Base-by-base conservation (phyloP, 2,888 invertebrate species). In the Elgonia sp. region DNA sequence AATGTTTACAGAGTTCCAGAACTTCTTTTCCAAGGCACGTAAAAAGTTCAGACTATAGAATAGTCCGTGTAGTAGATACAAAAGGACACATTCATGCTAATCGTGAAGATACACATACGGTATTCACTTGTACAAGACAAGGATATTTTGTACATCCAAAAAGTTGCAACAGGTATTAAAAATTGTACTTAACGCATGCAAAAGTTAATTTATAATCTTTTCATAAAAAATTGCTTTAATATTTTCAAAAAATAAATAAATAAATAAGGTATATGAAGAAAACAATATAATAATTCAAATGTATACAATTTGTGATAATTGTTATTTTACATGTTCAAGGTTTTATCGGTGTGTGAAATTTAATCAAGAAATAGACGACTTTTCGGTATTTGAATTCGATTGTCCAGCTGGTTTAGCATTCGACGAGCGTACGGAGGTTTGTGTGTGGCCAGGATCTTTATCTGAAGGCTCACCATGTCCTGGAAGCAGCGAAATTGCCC, bases 341-440 rank as follows among this genome's bases (percentile, higher is more conserved):
- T 97, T 97, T 95, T 97, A 97, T 93, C 96, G 97, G 83, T 97
- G 97, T 93, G 97, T 97, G 16, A 97, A 97, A 93, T 97, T 97
- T 93, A 96, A 97, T 92, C 97, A 97, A 92, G 96, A 96, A 70
- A 95, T 96, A 0, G 96, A 97, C 21, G 97, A 97, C 91, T 97
- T 96, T 93, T 97, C 97, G 20, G 97, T 97, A 57, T 97, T 97
- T 94, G 97, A 97, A 93, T 97, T 97, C 93, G 97, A 97, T 93
- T 97, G 97, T 92, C 97, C 97, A 0, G 96, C 96, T 37, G 97
- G 97, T 8, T 94, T 97, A 80, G 97, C 97, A 0, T 97, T 97
- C 93, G 97, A 97, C 93, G 96, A 96, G 73, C 95, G 96, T 21
- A 97, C 97, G 91, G 97, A 97, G 92, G 97, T 97, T 72, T 97